phyloP scores from a whole-genome alignment of 2,888 invertebrate species.

The Drosophila austrosaltans region DNA sequence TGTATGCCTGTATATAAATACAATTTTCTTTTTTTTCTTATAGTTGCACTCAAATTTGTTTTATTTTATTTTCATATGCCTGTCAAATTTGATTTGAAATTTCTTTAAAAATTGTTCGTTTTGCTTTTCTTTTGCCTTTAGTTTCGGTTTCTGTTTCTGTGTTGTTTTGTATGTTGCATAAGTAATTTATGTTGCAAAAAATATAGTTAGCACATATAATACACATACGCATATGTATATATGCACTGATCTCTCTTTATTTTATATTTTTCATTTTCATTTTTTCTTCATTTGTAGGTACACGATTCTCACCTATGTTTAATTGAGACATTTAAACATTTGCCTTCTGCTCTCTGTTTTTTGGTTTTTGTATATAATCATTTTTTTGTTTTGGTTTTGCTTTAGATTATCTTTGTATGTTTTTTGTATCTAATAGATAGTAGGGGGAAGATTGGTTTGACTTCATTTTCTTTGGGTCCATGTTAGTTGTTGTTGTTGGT shows the following conservation, averaged over 20 bases:
- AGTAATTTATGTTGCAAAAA: conserved; percentile 73
- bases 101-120: conserved; percentile 61
- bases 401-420: conserved; percentile 15
- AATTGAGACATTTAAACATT: conserved; percentile 50
- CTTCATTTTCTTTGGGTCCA: conserved; percentile 9
- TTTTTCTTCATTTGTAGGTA: conserved; percentile 67
- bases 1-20: conserved; percentile 28
- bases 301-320: conserved; percentile 78
- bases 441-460: conserved; percentile 5
- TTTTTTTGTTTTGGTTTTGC: conserved; percentile 23
- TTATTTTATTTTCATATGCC: conserved; percentile 12
- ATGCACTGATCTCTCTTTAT: conserved; percentile 34
- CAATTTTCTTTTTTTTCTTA: not conserved
- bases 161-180: conserved; percentile 39
- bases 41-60: conserved; percentile 27
- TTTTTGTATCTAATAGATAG: conserved; percentile 5
- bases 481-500: conserved; percentile 9
- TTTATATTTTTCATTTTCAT: not conserved
- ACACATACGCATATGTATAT: conserved; percentile 17
- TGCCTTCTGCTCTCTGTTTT: conserved; percentile 37
- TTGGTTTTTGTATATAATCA: conserved; percentile 10
- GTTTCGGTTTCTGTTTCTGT: conserved; percentile 40
- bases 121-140: conserved; percentile 40
- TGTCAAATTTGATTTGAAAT: conserved; percentile 32
- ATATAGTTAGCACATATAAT: conserved; percentile 56